Base-by-base conservation (phyloP, 2,797 vertebrate genomes). In the Paramormyrops hopkinsi region DNA sequence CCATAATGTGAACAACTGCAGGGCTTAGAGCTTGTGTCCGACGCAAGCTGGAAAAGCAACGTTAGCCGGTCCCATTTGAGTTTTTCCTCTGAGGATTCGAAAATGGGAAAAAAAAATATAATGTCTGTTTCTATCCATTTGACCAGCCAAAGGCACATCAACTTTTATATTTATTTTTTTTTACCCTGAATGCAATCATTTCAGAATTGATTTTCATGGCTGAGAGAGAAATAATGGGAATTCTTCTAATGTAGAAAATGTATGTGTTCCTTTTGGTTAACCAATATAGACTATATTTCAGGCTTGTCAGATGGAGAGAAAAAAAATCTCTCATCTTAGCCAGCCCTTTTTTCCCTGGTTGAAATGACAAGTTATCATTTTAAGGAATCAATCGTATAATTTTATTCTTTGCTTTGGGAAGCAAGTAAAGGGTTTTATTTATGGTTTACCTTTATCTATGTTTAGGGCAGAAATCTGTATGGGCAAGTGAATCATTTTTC, bases 191-290 rank as follows among this genome's bases (percentile, higher is more conserved):
- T 96, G 94, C 97, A 99, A 98, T 98, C 97, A 97, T 97, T 98
- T 98, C 96, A 97, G 96, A 98, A 98, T 99, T 96, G 96, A 99
- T 98, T 98, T 98, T 98, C 97, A 98, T 97, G 97, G 97, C 97
- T 97, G 97, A 99, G 95, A 96, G 96, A 97, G 97, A 98, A 98
- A 98, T 98, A 99, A 99, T 98, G 97, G 96, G 97, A 97, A 98
- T 98, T 97, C 96, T 96, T 98, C 96, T 98, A 98, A 98, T 98
- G 96, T 97, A 97, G 97, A 98, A 97, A 98, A 98, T 98, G 96
- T 97, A 97, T 98, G 97, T 98, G 97, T 98, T 98, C 97, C 97
- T 97, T 98, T 98, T 98, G 97, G 97, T 98, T 99, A 98, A 98
- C 97, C 97, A 97, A 97, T 98, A 97, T 97, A 97, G 97, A 97